Conservation (phyloP, 2,113 vertebrate species). For the Mormyrus lacerda region DNA sequence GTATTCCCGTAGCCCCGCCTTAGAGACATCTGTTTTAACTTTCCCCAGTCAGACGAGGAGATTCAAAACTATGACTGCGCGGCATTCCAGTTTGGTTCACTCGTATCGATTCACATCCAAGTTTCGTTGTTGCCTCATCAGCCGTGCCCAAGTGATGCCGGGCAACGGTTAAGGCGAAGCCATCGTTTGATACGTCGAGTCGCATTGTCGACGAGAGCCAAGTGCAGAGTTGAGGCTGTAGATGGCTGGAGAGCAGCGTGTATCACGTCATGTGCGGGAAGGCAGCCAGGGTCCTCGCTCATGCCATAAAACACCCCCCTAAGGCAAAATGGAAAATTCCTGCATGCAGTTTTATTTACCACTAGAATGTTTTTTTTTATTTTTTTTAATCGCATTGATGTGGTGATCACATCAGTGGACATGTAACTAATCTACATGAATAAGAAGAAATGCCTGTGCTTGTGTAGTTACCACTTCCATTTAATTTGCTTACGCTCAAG, state of each 20-base stretch:
- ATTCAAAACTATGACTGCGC: background rate
- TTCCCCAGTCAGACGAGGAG: background rate
- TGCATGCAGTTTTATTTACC: background rate
- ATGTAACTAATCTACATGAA: background rate
- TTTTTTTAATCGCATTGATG: background rate
- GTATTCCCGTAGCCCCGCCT: background rate
- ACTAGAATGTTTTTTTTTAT: background rate
- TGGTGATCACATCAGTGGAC: background rate
- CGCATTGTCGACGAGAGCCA: background rate
- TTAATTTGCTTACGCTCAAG: background rate
- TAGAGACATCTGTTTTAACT: background rate
- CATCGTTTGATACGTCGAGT: background rate
- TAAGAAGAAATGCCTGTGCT: background rate
- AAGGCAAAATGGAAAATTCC: background rate
- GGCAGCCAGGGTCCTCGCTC: constrained; percentile 27
- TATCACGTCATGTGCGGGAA: constrained; percentile 41
- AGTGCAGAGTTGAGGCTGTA: background rate
- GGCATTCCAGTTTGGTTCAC: background rate
- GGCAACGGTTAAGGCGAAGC: background rate
- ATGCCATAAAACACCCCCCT: background rate
- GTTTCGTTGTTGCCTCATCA: background rate
- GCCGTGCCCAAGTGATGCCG: background rate
- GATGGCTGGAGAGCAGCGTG: constrained; percentile 22
- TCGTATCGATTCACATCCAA: background rate
- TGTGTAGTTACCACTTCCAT: background rate